Conservation (phyloP, 2,888 invertebrate genomes). For the Drymonia ruficornis region DNA sequence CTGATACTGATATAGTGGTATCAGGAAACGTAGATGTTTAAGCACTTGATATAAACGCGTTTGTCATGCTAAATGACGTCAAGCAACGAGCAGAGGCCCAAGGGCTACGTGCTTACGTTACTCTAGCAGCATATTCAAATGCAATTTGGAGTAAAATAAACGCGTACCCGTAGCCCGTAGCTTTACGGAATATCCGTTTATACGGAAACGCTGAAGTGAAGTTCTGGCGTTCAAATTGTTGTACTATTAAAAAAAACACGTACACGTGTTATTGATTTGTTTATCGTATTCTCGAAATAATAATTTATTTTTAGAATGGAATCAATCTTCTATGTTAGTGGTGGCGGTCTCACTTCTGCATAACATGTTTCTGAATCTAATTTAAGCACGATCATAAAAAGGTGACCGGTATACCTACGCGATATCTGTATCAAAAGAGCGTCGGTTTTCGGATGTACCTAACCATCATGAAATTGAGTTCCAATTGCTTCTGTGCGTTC, state of each 20-base stretch:
- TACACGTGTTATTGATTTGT: conserved; percentile 7
- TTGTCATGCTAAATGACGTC: background rate
- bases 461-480: no score
- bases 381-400: background rate
- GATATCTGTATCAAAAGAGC: no score
- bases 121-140: no score
- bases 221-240: background rate
- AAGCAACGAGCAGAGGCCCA: no score
- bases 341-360: background rate
- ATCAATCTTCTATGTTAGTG: conserved; percentile 2
- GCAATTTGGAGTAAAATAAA: no score
- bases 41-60: background rate
- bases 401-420: no score
- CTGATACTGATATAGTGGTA: background rate
- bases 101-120: no score
- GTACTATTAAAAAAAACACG: background rate
- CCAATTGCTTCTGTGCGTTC: no score
- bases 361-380: background rate
- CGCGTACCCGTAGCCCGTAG: no score
- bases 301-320: background rate
- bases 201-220: background rate
- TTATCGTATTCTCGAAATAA: conserved; percentile 5
- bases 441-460: no score
- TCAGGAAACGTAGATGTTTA: background rate
- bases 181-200: background rate